phyloP scores from a whole-genome alignment of 1,140 invertebrate species.

The Anastatus disparis region DNA sequence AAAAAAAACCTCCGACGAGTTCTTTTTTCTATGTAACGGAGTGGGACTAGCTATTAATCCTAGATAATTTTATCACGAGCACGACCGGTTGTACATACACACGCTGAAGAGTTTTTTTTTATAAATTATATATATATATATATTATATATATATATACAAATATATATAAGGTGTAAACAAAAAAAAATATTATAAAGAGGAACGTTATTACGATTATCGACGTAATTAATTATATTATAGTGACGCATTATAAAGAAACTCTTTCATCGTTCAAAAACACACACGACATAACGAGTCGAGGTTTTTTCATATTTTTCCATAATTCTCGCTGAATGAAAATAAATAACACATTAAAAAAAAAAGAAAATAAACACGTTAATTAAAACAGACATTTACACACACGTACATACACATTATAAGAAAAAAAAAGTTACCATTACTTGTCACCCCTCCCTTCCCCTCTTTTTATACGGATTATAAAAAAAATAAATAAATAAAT shows the following conservation, averaged over 20 bases:
- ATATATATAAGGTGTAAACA: not conserved
- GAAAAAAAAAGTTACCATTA: too few relatives aligned
- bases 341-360: too few relatives aligned
- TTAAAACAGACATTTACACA: not conserved
- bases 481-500: not conserved
- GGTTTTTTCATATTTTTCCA: constrained; percentile 29
- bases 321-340: not conserved
- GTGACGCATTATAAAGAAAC: constrained; percentile 16
- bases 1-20: constrained; percentile 23
- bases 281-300: constrained; percentile 18
- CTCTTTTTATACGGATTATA: constrained; percentile 36
- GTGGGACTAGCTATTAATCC: constrained; percentile 23
- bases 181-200: not conserved
- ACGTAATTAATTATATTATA: constrained; percentile 3
- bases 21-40: constrained; percentile 36
- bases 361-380: not conserved
- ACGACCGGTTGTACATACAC: constrained; percentile 37
- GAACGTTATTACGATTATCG: not conserved
- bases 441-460: constrained; percentile 7
- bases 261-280: constrained; percentile 12
- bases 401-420: not conserved
- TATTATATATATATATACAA: not conserved
- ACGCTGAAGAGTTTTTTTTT: constrained; percentile 27
- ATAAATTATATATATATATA: not conserved
- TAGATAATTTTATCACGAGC: constrained; percentile 24